These are phyloP conservation scores for Machimus rusticus DNA, from an alignment of 2,888 invertebrate species.

Conservation along the genomic window DNA sequence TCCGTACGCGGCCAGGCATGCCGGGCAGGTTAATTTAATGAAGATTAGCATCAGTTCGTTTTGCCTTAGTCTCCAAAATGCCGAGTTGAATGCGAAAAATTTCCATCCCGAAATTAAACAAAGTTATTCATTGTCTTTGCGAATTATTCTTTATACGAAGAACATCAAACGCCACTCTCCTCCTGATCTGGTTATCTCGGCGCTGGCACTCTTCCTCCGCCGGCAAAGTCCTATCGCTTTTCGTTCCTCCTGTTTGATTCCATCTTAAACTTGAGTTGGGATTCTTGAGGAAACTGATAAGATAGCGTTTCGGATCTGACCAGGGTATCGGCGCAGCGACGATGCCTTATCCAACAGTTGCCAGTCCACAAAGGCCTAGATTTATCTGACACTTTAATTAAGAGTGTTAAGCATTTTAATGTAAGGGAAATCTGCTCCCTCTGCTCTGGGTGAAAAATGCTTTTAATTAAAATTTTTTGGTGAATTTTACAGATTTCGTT, in stretches of 20 bases:
- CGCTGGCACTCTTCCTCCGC: neutral
- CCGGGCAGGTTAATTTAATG: neutral
- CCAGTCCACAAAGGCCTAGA: slow-evolving; percentile 26
- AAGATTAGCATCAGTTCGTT: neutral
- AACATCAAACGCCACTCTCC: slow-evolving; percentile 25
- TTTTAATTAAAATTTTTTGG: slow-evolving; percentile 33
- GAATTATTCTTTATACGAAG: slow-evolving; percentile 16
- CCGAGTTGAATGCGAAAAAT: neutral
- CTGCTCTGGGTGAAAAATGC: slow-evolving; percentile 3
- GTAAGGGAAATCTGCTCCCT: slow-evolving; percentile 25
- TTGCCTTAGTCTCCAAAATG: neutral
- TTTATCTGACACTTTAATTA: slow-evolving; percentile 38
- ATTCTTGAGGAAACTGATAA: slow-evolving; percentile 3
- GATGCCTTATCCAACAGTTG: slow-evolving; percentile 15
- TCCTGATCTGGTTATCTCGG: neutral
- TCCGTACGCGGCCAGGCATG: neutral
- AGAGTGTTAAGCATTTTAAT: slow-evolving; percentile 28
- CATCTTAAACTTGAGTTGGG: slow-evolving; percentile 27
- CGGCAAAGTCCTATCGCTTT: neutral
- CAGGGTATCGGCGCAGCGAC: neutral
- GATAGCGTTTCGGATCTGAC: slow-evolving; percentile 19
- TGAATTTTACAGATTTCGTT: slow-evolving; percentile 27
- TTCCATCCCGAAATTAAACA: slow-evolving; percentile 21
- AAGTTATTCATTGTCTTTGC: slow-evolving; percentile 27
- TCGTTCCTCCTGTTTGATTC: slow-evolving; percentile 7